Conservation (phyloP, 2,888 invertebrate genomes). For the Eristalis pertinax region DNA sequence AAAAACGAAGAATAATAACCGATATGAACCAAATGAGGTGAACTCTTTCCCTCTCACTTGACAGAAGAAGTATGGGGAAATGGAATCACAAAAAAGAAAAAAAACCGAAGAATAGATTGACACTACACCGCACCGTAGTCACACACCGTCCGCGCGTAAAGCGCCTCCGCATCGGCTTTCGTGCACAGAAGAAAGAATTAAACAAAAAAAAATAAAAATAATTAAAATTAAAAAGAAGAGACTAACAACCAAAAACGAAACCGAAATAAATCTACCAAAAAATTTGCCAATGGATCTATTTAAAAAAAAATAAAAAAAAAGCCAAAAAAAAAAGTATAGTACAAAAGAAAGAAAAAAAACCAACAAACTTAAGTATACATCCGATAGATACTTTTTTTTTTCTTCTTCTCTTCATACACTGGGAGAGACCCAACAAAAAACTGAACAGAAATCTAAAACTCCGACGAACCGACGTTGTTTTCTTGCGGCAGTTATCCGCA, state of each 20-base stretch:
- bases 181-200: not conserved
- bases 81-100: constrained; percentile 11
- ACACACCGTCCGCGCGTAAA: constrained; percentile 31
- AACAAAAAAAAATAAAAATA: not conserved
- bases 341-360: constrained; percentile 1
- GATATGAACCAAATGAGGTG: not conserved
- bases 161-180: constrained; percentile 19
- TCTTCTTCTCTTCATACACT: constrained; percentile 2
- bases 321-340: not conserved
- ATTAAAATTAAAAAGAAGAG: constrained; percentile 1
- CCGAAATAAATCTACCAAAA: constrained; percentile 39
- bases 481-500: constrained; percentile 66
- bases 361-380: constrained; percentile 13
- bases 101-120: constrained; percentile 44
- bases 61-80: not conserved
- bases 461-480: constrained; percentile 53
- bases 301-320: not conserved
- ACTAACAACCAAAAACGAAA: not conserved
- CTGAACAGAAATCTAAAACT: constrained; percentile 31
- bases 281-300: constrained; percentile 25
- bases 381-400: constrained; percentile 41
- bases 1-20: not conserved
- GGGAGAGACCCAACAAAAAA: not conserved
- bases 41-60: constrained; percentile 39
- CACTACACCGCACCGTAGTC: constrained; percentile 52